phyloP scores from a whole-genome alignment of 2,113 vertebrate species.

The Aspiorhynchus laticeps region DNA sequence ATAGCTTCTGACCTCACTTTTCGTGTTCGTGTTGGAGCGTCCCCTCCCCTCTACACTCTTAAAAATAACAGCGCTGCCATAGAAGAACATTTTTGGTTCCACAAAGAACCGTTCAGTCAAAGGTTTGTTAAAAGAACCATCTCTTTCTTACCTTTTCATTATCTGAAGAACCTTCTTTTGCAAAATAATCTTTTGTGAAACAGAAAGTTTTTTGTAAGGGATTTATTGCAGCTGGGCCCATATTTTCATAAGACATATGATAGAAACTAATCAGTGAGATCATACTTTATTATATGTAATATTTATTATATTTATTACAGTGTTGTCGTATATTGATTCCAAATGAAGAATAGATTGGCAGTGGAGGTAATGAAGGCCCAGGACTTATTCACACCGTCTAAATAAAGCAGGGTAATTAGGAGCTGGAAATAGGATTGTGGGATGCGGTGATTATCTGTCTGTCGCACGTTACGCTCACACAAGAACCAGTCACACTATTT shows the following conservation, averaged over 20 bases:
- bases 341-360: slow-evolving; percentile 20
- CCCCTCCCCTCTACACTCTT: not conserved
- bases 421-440: slow-evolving; percentile 52
- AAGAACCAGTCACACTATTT: slow-evolving; percentile 15
- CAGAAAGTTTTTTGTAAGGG: too few relatives aligned
- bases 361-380: slow-evolving; percentile 33
- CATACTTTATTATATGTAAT: not conserved
- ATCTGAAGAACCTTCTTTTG: too few relatives aligned
- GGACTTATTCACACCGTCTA: slow-evolving; percentile 47
- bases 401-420: slow-evolving; percentile 58
- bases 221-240: too few relatives aligned
- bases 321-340: not conserved
- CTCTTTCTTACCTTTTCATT: too few relatives aligned
- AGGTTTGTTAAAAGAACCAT: too few relatives aligned
- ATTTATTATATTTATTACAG: too few relatives aligned
- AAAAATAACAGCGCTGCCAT: too few relatives aligned
- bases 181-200: too few relatives aligned
- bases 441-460: slow-evolving; percentile 43
- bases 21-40: not conserved
- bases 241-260: too few relatives aligned
- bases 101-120: too few relatives aligned
- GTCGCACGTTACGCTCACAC: not conserved
- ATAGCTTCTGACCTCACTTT: slow-evolving; percentile 21
- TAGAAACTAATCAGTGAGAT: not conserved
- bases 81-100: too few relatives aligned